Conservation (phyloP, 2,113 vertebrate genomes). For the Cardinalis cardinalis region DNA sequence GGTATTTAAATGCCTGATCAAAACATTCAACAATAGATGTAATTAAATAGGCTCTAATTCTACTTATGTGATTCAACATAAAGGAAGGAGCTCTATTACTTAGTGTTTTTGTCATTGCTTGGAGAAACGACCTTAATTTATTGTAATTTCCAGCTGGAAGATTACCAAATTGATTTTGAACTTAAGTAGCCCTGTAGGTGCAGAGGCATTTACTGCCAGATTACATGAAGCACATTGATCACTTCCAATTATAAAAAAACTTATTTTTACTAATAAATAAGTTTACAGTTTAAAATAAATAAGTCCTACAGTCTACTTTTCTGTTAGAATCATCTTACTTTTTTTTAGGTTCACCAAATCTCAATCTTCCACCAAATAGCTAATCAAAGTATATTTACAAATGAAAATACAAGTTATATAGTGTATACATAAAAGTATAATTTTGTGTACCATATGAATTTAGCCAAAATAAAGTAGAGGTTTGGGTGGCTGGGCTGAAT, state of each 20-base stretch:
- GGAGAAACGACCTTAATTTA: conserved; percentile 40
- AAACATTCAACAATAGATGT: neutral
- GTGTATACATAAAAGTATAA: neutral
- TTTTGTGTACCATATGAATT: neutral
- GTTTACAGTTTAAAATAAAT: neutral
- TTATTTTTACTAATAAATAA: conserved; percentile 2
- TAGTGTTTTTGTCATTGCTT: conserved; percentile 31
- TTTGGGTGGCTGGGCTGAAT: neutral
- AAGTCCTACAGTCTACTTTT: neutral
- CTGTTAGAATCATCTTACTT: neutral
- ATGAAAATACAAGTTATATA: neutral
- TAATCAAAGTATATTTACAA: neutral
- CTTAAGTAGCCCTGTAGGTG: neutral
- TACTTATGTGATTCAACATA: neutral
- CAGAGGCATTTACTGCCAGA: neutral
- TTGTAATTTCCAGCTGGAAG: conserved; percentile 47
- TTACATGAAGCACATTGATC: conserved; percentile 7
- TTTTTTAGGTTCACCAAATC: neutral
- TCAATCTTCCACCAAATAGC: neutral
- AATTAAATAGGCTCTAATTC: conserved; percentile 41
- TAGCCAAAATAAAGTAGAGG: neutral
- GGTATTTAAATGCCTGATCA: neutral
- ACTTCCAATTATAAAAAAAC: conserved; percentile 11
- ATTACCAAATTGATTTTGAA: conserved; percentile 41
- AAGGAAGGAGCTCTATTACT: conserved; percentile 24